phyloP scores from a whole-genome alignment of 2,888 invertebrate species.

The Noctua fimbriata region DNA sequence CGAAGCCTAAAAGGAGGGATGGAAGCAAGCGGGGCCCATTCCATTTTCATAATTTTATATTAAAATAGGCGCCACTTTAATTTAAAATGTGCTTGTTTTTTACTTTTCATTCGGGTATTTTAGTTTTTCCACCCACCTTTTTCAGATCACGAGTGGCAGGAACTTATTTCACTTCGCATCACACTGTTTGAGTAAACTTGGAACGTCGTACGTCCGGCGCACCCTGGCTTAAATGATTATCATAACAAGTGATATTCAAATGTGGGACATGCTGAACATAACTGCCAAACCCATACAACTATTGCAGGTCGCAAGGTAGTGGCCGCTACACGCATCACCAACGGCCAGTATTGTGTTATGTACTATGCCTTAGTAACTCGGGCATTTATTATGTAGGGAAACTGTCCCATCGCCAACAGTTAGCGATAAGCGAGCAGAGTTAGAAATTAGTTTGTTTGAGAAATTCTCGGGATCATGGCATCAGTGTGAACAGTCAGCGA shows the following conservation, averaged over 20 bases:
- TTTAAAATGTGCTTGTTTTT: too few relatives aligned
- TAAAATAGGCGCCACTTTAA: too few relatives aligned
- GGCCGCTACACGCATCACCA: not conserved
- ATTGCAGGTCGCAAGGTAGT: not conserved
- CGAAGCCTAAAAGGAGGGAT: too few relatives aligned
- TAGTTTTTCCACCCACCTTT: too few relatives aligned
- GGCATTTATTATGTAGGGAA: not conserved
- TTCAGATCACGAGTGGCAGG: not conserved
- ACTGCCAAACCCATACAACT: not conserved
- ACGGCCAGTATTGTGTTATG: not conserved
- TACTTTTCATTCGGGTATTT: too few relatives aligned
- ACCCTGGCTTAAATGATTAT: not conserved
- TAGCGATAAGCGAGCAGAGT: not conserved
- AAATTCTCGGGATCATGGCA: not conserved
- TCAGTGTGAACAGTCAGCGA: not conserved
- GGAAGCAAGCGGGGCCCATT: too few relatives aligned
- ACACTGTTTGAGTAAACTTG: not conserved
- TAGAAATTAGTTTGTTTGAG: not conserved
- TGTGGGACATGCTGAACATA: too few relatives aligned
- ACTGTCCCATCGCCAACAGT: not conserved
- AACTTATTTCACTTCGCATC: not conserved
- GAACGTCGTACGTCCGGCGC: not conserved
- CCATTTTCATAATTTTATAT: too few relatives aligned
- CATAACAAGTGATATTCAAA: conserved; percentile 1
- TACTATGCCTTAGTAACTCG: not conserved